Base-by-base conservation (phyloP, 2,113 vertebrate genomes). In the Sylvia atricapilla region DNA sequence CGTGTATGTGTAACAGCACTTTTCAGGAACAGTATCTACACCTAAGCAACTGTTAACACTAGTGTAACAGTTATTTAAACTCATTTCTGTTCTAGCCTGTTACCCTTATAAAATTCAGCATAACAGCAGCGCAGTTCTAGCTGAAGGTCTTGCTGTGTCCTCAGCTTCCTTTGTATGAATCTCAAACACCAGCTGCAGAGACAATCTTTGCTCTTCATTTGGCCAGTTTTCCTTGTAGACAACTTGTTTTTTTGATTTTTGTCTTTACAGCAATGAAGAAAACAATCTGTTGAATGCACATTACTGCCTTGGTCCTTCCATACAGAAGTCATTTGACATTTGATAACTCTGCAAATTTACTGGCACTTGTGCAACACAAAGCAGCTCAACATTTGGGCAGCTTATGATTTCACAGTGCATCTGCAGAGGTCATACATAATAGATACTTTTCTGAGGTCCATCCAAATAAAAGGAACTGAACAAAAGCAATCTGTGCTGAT, bases 391-490 rank as follows among this genome's bases (percentile, higher is more conserved):
- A 1, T 94, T 82, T 60, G 44, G 53, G 79, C 2, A 5, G 37
- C 33, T 91, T 74, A 82, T 21, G 44, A 84, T 91, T 92, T 93
- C 91, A 89, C 30, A 91, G 63, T n/a, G 49, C 62, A 60, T 91
- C 70, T 89, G 66, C 69, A 94, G 31, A 82, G n/a, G 67, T 93
- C 69, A 87, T 82, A 46, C 53, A 93, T 85, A 94, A 94, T 60
- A 72, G 31, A 72, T 70, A 46, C 47, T 68, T 84, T 79, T 69
- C 69, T 76, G 53, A 94, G 58, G 83, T 76, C 75, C 37, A 66
- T 50, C n/a, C 62, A 79, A 66, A 91, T 73, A 91, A 94, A 95
- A 96, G 43, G 20, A 90, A 70, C 35, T 30, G 74, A 95, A 94
- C 74, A 93, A 84, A 92, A 69, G 62, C 41, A 93, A 77, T 94